Base-by-base conservation (phyloP, 2,797 vertebrate species). In the Xerus rutilus region DNA sequence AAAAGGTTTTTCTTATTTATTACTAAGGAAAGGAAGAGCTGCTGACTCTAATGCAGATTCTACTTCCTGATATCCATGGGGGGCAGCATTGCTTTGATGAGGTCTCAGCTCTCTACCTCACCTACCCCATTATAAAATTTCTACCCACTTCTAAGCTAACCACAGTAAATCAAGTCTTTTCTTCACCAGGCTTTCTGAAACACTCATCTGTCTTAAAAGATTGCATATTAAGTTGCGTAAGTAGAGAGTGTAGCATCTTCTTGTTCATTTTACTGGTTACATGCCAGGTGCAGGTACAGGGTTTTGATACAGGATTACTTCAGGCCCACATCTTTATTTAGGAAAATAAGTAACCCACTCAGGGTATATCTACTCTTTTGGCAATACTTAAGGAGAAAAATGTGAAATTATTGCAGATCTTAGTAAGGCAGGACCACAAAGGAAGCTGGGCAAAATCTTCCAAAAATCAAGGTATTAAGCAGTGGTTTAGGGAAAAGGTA, bases 1-100 rank as follows among this genome's bases (percentile, higher is more conserved):
- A 20, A 95, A 97, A 93, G 12, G 54, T 93, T 93, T 97, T 85
- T 39, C 81, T 93, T 95, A 47, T 96, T 97, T 91, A 89, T 77
- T 72, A 86, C 81, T 74, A 35, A 20, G 78, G 85, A 85, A 94
- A 92, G 32, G 82, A 85, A 95, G 73, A 93, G 21, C 88, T 86
- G 3, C 77, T 78, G 73, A 86, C 43, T 82, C 17, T 47, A 49
- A 77, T 17, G 57, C 54, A 89, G 62, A 49, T 30, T 81, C 45
- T 85, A 82, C 72, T 74, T 72, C 52, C 74, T 85, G 45, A 59
- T 93, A 25, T 92, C 92, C 88, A 91, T 92, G 77, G 78, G 65
- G 49, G 92, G 85, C 89, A 93, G 86, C 78, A 57, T 86, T 67
- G 45, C 69, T 83, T 89, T 83, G n/a, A 86, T 45, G 81, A 94